Evolutionary conservation across 1,140 invertebrate genomes (phyloP).

Genomic region (Centruroides vittatus): DNA sequence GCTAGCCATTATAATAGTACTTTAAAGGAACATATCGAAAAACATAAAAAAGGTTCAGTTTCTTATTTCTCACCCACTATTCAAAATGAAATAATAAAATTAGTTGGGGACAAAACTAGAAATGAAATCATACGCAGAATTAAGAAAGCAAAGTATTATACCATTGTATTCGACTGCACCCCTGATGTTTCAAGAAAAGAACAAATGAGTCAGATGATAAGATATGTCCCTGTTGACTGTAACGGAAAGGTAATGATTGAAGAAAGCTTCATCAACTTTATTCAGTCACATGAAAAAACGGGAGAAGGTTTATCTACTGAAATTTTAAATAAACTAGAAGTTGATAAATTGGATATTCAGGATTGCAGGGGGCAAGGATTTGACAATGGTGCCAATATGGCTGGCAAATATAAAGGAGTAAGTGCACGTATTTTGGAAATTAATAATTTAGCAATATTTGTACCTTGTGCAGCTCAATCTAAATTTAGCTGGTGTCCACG

Average conservation of each 20-base stretch:
- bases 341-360: background rate
- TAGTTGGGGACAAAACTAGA: slow-evolving; percentile 5
- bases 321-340: slow-evolving; percentile 6
- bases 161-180: background rate
- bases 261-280: slow-evolving; percentile 7
- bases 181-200: slow-evolving; percentile 13
- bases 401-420: slow-evolving; percentile 1
- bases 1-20: slow-evolving; percentile 1
- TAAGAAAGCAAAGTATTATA: background rate
- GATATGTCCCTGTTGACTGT: slow-evolving; percentile 10
- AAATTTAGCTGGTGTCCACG: background rate
- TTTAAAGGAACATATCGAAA: background rate
- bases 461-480: slow-evolving; percentile 4
- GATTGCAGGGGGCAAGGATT: slow-evolving; percentile 11
- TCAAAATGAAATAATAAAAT: slow-evolving; percentile 13
- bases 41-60: slow-evolving; percentile 1
- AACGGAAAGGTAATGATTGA: slow-evolving; percentile 1
- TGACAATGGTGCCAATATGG: background rate
- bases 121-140: slow-evolving; percentile 4
- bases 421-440: slow-evolving; percentile 3
- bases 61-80: slow-evolving; percentile 7
- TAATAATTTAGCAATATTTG: slow-evolving; percentile 4
- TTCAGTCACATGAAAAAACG: slow-evolving; percentile 5
- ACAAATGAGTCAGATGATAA: slow-evolving; percentile 12
- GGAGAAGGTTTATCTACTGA: slow-evolving; percentile 1